Percentiles rank a stretch among this genome's conserved stretches.
Conservation (phyloP, 1,140 invertebrate genomes). For the Meloidogyne chitwoodi region DNA sequence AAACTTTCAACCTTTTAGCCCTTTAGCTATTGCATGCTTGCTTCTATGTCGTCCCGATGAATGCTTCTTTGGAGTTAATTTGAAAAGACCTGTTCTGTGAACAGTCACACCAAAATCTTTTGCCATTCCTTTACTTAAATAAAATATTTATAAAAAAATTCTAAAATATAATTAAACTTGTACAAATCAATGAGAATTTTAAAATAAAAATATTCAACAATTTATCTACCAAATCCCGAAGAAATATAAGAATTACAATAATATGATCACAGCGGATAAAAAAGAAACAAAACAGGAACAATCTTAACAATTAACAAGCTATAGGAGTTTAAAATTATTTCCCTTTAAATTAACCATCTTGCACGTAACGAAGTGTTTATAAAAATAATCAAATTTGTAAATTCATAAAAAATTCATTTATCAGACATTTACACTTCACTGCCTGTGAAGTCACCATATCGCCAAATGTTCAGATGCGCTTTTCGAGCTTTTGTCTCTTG, state of each 20-base stretch:
- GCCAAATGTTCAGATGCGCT: constrained; percentile 55
- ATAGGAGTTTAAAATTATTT: neutral
- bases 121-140: too few relatives aligned
- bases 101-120: neutral
- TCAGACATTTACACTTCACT: constrained; percentile 38
- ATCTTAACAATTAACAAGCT: neutral
- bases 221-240: neutral
- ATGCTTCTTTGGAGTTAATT: constrained; percentile 37
- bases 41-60: constrained; percentile 44
- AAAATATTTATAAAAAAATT: neutral
- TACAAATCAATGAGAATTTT: neutral
- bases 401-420: neutral
- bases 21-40: constrained; percentile 24
- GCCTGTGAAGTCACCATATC: constrained; percentile 56
- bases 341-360: neutral
- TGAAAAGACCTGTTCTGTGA: constrained; percentile 42
- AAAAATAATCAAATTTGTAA: neutral
- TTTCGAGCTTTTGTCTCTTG: constrained; percentile 49
- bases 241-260: constrained; percentile 9
- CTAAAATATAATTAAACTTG: neutral
- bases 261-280: constrained; percentile 14
- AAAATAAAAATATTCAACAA: neutral
- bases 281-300: neutral
- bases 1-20: constrained; percentile 12
- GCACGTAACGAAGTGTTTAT: neutral